phyloP scores from a whole-genome alignment of 2,797 vertebrate genomes.

The Pseudochromis fuscus region DNA sequence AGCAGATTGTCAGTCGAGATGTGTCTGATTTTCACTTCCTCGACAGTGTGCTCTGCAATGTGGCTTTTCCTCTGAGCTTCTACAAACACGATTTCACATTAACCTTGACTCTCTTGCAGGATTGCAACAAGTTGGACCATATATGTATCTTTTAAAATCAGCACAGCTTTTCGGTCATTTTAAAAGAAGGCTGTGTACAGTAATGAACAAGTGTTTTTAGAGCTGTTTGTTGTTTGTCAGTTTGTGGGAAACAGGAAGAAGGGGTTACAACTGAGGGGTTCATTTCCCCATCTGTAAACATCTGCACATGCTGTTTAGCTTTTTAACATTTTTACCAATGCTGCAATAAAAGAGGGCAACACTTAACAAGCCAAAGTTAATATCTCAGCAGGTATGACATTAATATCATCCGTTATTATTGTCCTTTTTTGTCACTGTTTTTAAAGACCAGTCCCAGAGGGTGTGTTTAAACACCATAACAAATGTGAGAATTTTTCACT shows the following conservation, averaged over 20 bases:
- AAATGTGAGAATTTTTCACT: neutral
- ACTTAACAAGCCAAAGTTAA: neutral
- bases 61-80: constrained; percentile 27
- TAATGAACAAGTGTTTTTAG: neutral
- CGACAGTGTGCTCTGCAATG: constrained; percentile 43
- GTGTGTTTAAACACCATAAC: too few species aligned
- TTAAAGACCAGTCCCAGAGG: too few species aligned
- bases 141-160: too few species aligned
- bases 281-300: neutral
- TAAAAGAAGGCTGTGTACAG: neutral
- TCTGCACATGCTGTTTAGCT: neutral
- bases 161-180: too few species aligned
- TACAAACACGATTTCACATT: neutral
- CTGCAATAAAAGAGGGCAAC: neutral
- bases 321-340: neutral
- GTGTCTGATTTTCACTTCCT: constrained; percentile 72
- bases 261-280: neutral
- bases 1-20: constrained; percentile 26
- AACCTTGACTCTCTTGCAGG: too few species aligned
- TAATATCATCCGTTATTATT: too few species aligned
- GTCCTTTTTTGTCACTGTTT: too few species aligned
- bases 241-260: constrained; percentile 2
- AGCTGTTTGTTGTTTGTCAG: neutral
- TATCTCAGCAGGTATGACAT: neutral
- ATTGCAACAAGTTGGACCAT: too few species aligned